Evolutionary conservation across 2,113 vertebrate species (phyloP).

Genomic region (Ophthalmolycus amberensis): DNA sequence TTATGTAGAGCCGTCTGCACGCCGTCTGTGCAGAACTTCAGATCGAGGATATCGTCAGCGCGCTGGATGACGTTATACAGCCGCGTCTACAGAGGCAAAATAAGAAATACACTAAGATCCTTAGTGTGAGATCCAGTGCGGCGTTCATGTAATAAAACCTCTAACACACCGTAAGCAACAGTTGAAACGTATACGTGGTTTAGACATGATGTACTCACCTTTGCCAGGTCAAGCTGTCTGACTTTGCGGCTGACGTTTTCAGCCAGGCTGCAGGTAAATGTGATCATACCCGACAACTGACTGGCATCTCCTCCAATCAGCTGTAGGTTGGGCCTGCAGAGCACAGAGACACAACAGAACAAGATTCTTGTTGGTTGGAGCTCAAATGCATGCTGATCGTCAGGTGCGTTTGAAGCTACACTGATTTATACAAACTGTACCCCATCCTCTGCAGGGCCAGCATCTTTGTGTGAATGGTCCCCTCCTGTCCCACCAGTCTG

Average conservation of each 20-base stretch:
- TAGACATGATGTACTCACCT: constrained; percentile 80
- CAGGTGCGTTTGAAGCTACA: neutral
- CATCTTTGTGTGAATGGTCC: constrained; percentile 93
- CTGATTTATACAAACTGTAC: constrained; percentile 78
- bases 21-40: constrained; percentile 98
- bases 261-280: constrained; percentile 95
- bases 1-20: constrained; percentile 93
- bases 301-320: constrained; percentile 95
- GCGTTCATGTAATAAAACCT: neutral
- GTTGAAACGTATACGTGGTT: neutral
- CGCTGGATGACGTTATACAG: constrained; percentile 98
- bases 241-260: constrained; percentile 99
- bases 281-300: constrained; percentile 96
- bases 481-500: constrained; percentile 89
- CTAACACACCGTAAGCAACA: neutral
- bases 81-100: constrained; percentile 85
- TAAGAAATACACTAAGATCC: neutral
- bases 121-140: neutral
- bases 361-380: neutral
- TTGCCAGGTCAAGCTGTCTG: constrained; percentile 95
- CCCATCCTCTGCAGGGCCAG: constrained; percentile 93
- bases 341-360: constrained; percentile 28
- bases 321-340: constrained; percentile 91
- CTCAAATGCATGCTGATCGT: neutral
- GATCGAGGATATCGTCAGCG: constrained; percentile 95